These are phyloP conservation scores for Dascyllus trimaculatus DNA, from an alignment of 2,113 vertebrate species.

Conservation along the genomic window DNA sequence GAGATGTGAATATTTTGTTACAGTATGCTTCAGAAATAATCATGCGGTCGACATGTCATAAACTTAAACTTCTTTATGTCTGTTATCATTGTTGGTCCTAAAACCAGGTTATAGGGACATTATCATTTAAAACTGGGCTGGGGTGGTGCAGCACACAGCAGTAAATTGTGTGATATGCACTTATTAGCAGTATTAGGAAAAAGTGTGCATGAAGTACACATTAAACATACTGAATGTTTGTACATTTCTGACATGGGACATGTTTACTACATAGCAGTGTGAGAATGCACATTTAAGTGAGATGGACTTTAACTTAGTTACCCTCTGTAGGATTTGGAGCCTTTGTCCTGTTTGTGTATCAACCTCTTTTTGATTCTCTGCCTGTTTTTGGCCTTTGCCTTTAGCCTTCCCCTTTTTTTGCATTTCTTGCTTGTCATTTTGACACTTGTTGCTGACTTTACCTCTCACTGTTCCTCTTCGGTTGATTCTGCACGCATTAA, in stretches of 20 bases:
- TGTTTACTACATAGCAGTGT: too few relatives aligned
- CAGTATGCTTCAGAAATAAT: slow-evolving; percentile 13
- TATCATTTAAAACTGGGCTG: not conserved
- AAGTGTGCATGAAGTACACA: not conserved
- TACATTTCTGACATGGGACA: too few relatives aligned
- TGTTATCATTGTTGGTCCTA: not conserved
- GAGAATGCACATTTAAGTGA: too few relatives aligned
- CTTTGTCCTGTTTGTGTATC: not conserved
- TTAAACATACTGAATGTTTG: not conserved
- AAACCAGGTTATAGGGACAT: not conserved
- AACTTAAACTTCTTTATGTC: not conserved
- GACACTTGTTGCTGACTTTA: not conserved
- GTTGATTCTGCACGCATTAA: not conserved
- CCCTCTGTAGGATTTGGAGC: not conserved
- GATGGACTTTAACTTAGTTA: too few relatives aligned
- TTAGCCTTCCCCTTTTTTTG: not conserved
- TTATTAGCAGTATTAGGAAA: not conserved
- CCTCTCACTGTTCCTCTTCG: not conserved
- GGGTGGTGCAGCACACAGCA: not conserved
- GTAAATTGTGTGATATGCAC: not conserved
- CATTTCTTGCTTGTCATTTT: not conserved
- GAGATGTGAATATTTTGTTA: slow-evolving; percentile 45
- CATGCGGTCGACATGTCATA: not conserved
- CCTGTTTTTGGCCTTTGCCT: not conserved
- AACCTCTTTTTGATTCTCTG: not conserved